phyloP scores from a whole-genome alignment of 2,888 invertebrate species.

The Alcis repandata region DNA sequence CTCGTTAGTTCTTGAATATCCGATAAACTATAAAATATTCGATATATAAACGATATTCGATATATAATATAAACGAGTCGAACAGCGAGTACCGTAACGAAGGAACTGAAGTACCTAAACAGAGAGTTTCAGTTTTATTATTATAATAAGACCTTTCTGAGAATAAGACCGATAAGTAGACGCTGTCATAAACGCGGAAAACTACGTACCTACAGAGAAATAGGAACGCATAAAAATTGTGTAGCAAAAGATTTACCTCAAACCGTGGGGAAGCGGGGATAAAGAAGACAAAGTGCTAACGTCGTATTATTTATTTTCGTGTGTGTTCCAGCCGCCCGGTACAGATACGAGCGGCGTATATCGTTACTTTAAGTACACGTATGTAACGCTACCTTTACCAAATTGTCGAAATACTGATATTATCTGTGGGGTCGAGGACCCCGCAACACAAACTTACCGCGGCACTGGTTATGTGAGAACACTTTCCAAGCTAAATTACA shows the following conservation, averaged over 20 bases:
- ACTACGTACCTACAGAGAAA: too few relatives aligned
- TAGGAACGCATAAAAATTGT: neutral
- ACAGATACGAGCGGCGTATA: constrained; percentile 73
- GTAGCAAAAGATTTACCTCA: neutral
- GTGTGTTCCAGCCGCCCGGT: constrained; percentile 80
- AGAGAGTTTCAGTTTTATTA: too few relatives aligned
- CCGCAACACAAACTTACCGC: constrained; percentile 80
- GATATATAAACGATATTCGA: too few relatives aligned
- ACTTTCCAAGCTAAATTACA: constrained; percentile 50
- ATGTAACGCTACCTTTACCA: constrained; percentile 82
- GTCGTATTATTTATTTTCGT: constrained; percentile 86
- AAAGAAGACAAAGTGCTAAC: constrained; percentile 73
- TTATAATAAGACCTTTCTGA: too few relatives aligned
- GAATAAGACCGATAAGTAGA: too few relatives aligned
- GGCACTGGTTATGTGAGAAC: constrained; percentile 73
- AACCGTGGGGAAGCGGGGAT: constrained; percentile 17
- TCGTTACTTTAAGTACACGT: constrained; percentile 78
- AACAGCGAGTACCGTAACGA: too few relatives aligned
- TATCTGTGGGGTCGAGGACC: constrained; percentile 72
- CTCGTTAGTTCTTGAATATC: too few relatives aligned
- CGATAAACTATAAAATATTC: too few relatives aligned
- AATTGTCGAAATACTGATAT: constrained; percentile 85
- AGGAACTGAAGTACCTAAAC: too few relatives aligned
- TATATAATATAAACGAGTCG: too few relatives aligned
- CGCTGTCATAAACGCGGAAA: too few relatives aligned